Evolutionary conservation across 2,797 vertebrate species (phyloP).

Genomic region (Poeciliopsis gracilis): DNA sequence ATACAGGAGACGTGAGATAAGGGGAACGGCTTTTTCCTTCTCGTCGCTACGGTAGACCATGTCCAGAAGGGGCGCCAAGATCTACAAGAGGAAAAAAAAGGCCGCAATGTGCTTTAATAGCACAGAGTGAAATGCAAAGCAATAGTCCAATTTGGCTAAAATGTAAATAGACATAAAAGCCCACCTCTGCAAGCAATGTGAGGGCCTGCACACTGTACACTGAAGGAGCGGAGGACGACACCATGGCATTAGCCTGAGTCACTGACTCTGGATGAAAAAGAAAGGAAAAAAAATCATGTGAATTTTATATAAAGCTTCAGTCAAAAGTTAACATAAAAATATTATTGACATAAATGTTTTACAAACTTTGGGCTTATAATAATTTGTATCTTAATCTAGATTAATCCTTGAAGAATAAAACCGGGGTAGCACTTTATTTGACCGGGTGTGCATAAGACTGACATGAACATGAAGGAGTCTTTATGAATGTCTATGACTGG

Average conservation of each 20-base stretch:
- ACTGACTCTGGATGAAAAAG: constrained; percentile 75
- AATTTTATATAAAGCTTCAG: neutral
- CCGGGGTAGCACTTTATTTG: no score
- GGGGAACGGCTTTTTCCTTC: constrained; percentile 94
- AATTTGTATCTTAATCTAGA: neutral
- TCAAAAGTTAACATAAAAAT: neutral
- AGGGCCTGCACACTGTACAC: constrained; percentile 96
- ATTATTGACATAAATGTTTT: neutral
- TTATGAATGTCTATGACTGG: no score
- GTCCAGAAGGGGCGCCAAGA: constrained; percentile 91
- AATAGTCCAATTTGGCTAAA: neutral
- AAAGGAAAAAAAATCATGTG: constrained; percentile 4
- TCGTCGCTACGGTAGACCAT: constrained; percentile 98
- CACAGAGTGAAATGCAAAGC: neutral
- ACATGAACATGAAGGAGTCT: no score
- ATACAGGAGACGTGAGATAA: constrained; percentile 93
- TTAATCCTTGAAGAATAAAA: no score
- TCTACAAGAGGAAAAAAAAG: constrained; percentile 49
- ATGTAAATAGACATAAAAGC: neutral
- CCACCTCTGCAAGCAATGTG: constrained; percentile 93
- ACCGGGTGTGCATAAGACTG: no score
- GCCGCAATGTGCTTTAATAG: neutral
- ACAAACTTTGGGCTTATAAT: neutral
- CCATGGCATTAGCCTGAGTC: constrained; percentile 86
- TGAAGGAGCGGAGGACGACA: constrained; percentile 93